These are phyloP conservation scores for Myiotriccus ornatus DNA, from an alignment of 2,797 vertebrate species.

Conservation along the genomic window DNA sequence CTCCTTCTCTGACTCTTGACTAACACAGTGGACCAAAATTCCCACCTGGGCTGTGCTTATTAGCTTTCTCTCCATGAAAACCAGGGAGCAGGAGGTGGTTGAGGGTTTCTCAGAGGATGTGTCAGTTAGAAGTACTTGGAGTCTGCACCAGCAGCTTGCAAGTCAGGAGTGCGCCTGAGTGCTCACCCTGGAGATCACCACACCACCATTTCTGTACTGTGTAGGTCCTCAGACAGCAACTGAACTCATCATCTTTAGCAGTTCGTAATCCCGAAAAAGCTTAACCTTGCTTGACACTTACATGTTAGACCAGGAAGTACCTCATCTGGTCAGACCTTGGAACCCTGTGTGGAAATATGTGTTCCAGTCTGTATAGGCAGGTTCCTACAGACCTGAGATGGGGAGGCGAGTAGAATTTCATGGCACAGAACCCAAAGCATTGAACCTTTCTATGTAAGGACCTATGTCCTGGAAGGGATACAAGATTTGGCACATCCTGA, in stretches of 20 bases:
- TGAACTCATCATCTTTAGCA: not conserved
- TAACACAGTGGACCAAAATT: not conserved
- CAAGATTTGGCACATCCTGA: not conserved
- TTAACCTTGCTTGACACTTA: not conserved
- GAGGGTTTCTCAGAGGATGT: not conserved
- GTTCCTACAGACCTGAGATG: not conserved
- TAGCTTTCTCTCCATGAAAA: not conserved
- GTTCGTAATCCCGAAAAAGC: not conserved
- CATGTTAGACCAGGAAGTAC: not conserved
- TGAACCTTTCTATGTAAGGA: not conserved
- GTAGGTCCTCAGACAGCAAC: not conserved
- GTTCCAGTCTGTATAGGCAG: not conserved
- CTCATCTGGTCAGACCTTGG: not conserved
- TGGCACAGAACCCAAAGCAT: not conserved
- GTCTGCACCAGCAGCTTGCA: not conserved
- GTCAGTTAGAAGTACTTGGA: not conserved
- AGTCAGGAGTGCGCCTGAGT: not conserved
- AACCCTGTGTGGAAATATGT: rapidly evolving
- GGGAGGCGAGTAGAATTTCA: not conserved
- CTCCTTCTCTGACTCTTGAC: not conserved
- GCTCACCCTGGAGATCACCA: not conserved
- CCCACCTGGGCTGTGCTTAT: too few relatives aligned
- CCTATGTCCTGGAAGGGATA: not conserved
- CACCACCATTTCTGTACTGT: not conserved
- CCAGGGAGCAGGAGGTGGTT: not conserved